phyloP scores from a whole-genome alignment of 2,888 invertebrate species.

The Adelognathus sp. region DNA sequence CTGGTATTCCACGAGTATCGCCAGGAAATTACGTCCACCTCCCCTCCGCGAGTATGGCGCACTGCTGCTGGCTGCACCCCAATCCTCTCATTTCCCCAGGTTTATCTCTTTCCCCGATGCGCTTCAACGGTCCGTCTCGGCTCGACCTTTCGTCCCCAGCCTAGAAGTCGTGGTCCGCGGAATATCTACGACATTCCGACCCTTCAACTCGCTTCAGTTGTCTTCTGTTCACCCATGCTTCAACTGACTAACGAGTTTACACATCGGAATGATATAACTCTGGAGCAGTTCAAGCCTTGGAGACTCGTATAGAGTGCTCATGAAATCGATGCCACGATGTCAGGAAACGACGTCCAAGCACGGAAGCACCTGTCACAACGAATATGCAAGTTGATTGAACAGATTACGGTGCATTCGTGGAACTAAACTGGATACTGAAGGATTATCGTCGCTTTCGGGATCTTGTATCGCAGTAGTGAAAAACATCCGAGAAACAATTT shows the following conservation, averaged over 20 bases:
- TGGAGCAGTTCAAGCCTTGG: no score
- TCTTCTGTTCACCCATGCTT: not conserved
- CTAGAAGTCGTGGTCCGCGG: constrained; percentile 30
- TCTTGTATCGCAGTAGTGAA: not conserved
- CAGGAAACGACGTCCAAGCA: no score
- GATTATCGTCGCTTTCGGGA: not conserved
- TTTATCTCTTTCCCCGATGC: not conserved
- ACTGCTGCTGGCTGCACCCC: constrained; percentile 27
- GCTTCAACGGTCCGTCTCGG: constrained; percentile 21
- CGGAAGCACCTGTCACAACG: no score
- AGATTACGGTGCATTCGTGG: not conserved
- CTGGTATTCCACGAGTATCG: constrained; percentile 57
- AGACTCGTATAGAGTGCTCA: no score
- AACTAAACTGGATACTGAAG: not conserved
- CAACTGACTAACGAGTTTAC: not conserved
- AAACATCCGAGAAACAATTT: not conserved
- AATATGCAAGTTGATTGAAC: no score
- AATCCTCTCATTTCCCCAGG: constrained; percentile 14
- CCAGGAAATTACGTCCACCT: constrained; percentile 53
- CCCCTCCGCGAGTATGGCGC: constrained; percentile 44
- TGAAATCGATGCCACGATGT: no score
- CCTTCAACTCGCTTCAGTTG: not conserved
- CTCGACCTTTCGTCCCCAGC: constrained; percentile 43
- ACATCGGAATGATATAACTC: not conserved
- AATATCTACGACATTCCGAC: not conserved